Conservation (phyloP, 2,888 invertebrate genomes). For the Heliothis peltigera region DNA sequence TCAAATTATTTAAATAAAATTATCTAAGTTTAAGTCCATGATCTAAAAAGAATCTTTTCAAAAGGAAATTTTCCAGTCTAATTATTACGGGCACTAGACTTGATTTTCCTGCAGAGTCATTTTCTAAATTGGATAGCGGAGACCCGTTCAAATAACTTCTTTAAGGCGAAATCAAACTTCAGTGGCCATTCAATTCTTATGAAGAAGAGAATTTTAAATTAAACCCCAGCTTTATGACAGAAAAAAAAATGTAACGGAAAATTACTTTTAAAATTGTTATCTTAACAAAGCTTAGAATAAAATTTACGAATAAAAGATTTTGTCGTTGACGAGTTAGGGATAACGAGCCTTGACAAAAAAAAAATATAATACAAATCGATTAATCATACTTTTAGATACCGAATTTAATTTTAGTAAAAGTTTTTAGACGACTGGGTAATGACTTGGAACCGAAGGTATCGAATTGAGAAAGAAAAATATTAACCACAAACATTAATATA, state of each 20-base stretch:
- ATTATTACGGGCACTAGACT: slow-evolving; percentile 23
- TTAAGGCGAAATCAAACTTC: slow-evolving; percentile 44
- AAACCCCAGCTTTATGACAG: slow-evolving; percentile 13
- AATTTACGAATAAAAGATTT: slow-evolving; percentile 14
- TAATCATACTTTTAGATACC: not conserved
- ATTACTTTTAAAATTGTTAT: slow-evolving; percentile 11
- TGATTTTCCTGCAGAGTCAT: slow-evolving; percentile 36
- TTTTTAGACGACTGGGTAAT: not conserved
- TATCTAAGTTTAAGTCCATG: not conserved
- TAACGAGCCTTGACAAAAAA: slow-evolving; percentile 4
- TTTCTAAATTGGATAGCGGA: slow-evolving; percentile 45
- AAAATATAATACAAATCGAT: not conserved
- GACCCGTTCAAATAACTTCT: slow-evolving; percentile 39
- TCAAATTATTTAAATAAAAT: not conserved
- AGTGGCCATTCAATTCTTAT: slow-evolving; percentile 22
- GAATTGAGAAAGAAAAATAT: too few species aligned
- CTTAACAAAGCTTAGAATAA: slow-evolving; percentile 9
- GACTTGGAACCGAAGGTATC: not conserved
- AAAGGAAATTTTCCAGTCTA: slow-evolving; percentile 6
- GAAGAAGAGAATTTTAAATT: slow-evolving; percentile 36
- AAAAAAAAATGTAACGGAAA: not conserved
- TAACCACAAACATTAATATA: too few species aligned
- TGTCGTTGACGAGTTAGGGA: slow-evolving; percentile 4
- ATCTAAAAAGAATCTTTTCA: not conserved
- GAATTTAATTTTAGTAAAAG: not conserved